A percentile compares a stretch with the other conserved stretches of the same genome.
These are phyloP conservation scores for Halocaridina rubra DNA, from an alignment of 2,888 invertebrate species.

Conservation along the genomic window DNA sequence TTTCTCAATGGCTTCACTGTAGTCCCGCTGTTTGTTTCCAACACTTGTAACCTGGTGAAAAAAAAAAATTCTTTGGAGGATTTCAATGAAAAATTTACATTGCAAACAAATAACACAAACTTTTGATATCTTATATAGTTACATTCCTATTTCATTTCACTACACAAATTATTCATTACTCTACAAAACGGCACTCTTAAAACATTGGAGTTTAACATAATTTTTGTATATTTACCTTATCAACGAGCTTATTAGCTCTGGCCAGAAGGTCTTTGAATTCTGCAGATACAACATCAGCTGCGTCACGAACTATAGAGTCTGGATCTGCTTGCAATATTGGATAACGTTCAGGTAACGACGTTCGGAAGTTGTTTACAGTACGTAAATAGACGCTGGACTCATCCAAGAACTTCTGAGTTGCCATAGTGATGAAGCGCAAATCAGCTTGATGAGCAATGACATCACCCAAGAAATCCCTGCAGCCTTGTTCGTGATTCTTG, in stretches of 20 bases:
- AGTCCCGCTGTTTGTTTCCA: constrained; percentile 81
- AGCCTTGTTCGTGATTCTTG: constrained; percentile 74
- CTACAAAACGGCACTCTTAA: no score
- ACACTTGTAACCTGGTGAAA: constrained; percentile 76
- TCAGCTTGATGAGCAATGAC: constrained; percentile 97
- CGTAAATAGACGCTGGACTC: constrained; percentile 92
- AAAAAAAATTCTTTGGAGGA: not conserved
- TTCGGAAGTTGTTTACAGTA: constrained; percentile 87
- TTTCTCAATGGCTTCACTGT: constrained; percentile 85
- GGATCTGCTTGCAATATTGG: constrained; percentile 80
- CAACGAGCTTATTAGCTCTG: constrained; percentile 85
- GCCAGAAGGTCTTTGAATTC: constrained; percentile 79
- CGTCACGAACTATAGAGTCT: constrained; percentile 81
- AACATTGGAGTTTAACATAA: no score
- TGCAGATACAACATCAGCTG: constrained; percentile 80
- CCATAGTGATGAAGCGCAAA: constrained; percentile 93
- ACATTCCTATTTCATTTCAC: no score
- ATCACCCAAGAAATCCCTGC: constrained; percentile 89
- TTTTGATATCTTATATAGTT: no score
- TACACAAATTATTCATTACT: no score
- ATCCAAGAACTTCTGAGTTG: constrained; percentile 94
- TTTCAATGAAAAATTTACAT: no score
- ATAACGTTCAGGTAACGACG: constrained; percentile 83
- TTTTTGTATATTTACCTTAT: constrained; percentile 72
- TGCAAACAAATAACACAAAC: no score